Conservation (phyloP, 2,888 invertebrate genomes). For the Melipona beecheii region DNA sequence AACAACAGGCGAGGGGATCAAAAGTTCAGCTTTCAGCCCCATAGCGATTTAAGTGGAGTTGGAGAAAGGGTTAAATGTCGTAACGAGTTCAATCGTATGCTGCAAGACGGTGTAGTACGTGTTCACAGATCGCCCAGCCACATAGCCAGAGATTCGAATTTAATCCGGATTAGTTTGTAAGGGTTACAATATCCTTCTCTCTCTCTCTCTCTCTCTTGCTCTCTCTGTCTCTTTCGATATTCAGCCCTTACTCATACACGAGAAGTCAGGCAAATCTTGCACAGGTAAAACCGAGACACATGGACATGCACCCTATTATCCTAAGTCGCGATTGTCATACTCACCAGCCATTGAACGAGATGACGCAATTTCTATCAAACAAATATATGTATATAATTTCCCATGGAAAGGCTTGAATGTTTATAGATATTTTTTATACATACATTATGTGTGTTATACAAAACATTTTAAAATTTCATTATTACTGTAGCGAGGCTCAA, state of each 20-base stretch:
- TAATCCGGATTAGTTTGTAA: slow-evolving; percentile 84
- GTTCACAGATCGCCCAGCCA: slow-evolving; percentile 81
- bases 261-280: slow-evolving; percentile 58
- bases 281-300: slow-evolving; percentile 65
- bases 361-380: background rate
- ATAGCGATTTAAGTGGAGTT: slow-evolving; percentile 28
- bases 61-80: slow-evolving; percentile 71
- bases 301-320: slow-evolving; percentile 58
- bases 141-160: slow-evolving; percentile 80
- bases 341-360: slow-evolving; percentile 6
- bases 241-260: slow-evolving; percentile 62
- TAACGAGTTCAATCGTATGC: slow-evolving; percentile 75
- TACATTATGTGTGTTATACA: too few relatives aligned
- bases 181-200: slow-evolving; percentile 83
- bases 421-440: too few relatives aligned
- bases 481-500: too few relatives aligned
- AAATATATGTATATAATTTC: background rate
- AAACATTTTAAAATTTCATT: too few relatives aligned
- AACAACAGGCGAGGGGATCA: slow-evolving; percentile 15
- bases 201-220: slow-evolving; percentile 77
- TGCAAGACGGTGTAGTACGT: slow-evolving; percentile 72
- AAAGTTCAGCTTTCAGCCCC: slow-evolving; percentile 29
- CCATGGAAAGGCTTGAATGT: too few relatives aligned
- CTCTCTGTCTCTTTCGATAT: slow-evolving; percentile 73
- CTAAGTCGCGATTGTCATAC: slow-evolving; percentile 54